A percentile compares a stretch with the other conserved stretches of the same genome.
These are phyloP conservation scores for Peromyscus californicus DNA, from an alignment of 2,113 vertebrate genomes.

Conservation along the genomic window DNA sequence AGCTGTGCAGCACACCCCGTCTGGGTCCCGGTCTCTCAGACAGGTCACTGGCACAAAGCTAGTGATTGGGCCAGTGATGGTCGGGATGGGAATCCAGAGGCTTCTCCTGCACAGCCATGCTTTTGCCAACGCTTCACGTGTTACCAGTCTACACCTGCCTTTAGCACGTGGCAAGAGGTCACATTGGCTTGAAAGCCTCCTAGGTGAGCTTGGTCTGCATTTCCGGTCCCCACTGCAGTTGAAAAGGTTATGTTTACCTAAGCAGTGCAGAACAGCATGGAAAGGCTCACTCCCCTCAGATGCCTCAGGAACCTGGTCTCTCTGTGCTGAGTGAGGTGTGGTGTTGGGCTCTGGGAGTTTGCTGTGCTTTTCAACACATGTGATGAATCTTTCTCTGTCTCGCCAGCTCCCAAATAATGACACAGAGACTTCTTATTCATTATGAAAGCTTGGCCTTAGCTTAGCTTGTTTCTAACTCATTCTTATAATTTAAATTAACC, in stretches of 20 bases:
- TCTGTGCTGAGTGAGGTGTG: background rate
- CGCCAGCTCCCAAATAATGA: background rate
- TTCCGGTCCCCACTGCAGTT: background rate
- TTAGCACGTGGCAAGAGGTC: background rate
- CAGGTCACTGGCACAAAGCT: background rate
- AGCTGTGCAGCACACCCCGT: background rate
- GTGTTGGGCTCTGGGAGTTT: background rate
- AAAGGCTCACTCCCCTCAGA: background rate
- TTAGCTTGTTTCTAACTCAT: background rate
- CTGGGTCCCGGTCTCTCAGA: background rate
- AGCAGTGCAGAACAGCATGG: background rate
- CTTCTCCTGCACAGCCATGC: background rate
- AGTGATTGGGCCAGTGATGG: background rate
- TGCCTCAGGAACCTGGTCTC: slow-evolving; percentile 20
- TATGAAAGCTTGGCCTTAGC: background rate
- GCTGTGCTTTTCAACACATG: background rate
- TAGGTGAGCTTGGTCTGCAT: background rate
- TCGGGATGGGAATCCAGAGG: background rate
- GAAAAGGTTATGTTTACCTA: background rate
- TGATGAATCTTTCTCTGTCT: background rate
- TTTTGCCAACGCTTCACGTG: background rate
- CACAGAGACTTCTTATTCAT: background rate
- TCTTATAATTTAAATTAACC: background rate
- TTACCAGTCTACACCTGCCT: background rate
- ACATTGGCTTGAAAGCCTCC: background rate